Evolutionary conservation across 2,888 invertebrate species (phyloP), one percentile per base, ranked within the genome.

Genomic region (Phania funesta): DNA sequence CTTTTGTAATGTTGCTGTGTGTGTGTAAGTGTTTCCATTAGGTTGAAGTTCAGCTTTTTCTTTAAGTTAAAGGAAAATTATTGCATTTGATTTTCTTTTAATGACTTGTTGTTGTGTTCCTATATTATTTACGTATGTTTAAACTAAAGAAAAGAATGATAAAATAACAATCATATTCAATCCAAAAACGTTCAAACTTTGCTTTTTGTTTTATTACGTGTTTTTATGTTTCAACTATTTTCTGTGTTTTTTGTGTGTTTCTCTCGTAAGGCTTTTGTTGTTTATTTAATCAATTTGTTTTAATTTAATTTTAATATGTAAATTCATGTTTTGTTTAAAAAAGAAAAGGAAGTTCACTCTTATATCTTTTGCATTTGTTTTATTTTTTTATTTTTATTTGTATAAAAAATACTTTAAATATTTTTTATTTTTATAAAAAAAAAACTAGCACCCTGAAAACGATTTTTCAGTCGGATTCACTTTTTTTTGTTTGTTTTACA

Each of bases 401-500:
- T 71, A 64, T 73, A 77, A 76, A 64, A 79, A 75, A 80, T 75
- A 75, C 26, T n/a, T 68, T 44, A 64, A 35, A 46, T 65, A 74
- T 83, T 56, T 71, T 65, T 77, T 48, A 62, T 58, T 78, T 71
- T 26, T 18, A 58, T 67, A 54, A 52, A 52, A 50, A n/a, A 65
- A 74, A 74, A 73, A 68, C 79, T 90, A 90, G 91, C 91, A 90
- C 91, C 90, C 90, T 90, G 90, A 90, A 90, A 90, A 90, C 90
- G 86, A 88, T 90, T 90, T 89, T 90, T 89, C 90, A 90, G 88
- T 89, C 88, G 87, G 87, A 88, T 88, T 87, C 87, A 83, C 65
- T 73, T 82, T 80, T 79, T 62, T 80, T 75, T 56, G 54, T n/a
- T 64, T 20, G 44, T 68, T 80, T 58, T 64, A 56, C 52, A 75